Conservation (phyloP, 2,888 invertebrate genomes). For the Chrysina gloriosa region DNA sequence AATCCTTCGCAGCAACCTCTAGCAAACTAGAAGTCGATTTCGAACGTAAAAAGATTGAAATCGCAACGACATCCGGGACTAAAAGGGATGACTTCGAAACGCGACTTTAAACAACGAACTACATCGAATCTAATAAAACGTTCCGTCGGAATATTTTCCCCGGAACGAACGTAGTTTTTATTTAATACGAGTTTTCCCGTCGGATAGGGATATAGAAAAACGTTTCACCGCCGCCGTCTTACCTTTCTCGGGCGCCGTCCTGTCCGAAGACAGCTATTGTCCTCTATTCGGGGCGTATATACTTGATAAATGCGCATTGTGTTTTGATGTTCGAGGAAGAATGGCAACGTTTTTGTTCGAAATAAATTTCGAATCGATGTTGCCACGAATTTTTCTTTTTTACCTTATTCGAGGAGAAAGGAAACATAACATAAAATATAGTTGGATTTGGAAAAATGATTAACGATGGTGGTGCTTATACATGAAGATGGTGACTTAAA, state of each 20-base stretch:
- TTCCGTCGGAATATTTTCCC: slow-evolving; percentile 18
- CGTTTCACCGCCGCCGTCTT: slow-evolving; percentile 24
- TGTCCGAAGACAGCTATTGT: slow-evolving; percentile 46
- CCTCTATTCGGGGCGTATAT: slow-evolving; percentile 40
- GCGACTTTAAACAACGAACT: not conserved
- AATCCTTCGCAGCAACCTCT: too few relatives aligned
- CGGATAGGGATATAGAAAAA: not conserved
- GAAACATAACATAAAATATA: too few relatives aligned
- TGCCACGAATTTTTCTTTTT: too few relatives aligned
- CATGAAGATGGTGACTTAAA: too few relatives aligned
- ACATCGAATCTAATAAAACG: slow-evolving; percentile 1
- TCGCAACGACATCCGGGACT: not conserved
- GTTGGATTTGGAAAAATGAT: too few relatives aligned
- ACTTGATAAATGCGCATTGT: slow-evolving; percentile 48
- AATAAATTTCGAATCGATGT: slow-evolving; percentile 14
- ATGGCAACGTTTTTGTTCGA: slow-evolving; percentile 1
- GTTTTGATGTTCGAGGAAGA: slow-evolving; percentile 44
- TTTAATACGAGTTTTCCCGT: slow-evolving; percentile 16
- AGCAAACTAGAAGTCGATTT: too few relatives aligned
- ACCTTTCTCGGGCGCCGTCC: slow-evolving; percentile 46
- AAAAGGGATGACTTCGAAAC: not conserved
- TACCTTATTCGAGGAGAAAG: too few relatives aligned
- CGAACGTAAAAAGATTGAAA: not conserved
- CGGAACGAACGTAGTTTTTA: slow-evolving; percentile 2
- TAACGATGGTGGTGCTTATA: too few relatives aligned